Evolutionary conservation across 2,797 vertebrate genomes (phyloP).

Genomic region (Peromyscus eremicus): DNA sequence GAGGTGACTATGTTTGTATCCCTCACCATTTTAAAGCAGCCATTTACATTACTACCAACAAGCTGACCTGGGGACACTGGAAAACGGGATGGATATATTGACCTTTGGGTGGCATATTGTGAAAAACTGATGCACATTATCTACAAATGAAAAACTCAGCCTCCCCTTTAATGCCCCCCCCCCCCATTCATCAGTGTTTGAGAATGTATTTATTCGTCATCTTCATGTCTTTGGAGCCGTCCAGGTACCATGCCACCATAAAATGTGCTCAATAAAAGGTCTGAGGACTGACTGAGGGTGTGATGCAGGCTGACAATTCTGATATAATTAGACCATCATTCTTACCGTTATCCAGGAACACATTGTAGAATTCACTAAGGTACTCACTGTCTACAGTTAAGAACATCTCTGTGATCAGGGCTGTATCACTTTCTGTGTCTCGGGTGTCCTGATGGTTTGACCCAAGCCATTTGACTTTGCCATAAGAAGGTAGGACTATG

Average conservation of each 20-base stretch:
- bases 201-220: not conserved
- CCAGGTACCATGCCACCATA: not conserved
- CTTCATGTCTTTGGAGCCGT: not conserved
- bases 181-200: not conserved
- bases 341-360: not conserved
- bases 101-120: slow-evolving; percentile 23
- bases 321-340: not conserved
- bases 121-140: slow-evolving; percentile 28
- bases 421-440: not conserved
- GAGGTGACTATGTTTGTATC: not conserved
- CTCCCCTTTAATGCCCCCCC: not conserved
- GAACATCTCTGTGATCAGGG: not conserved
- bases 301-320: not conserved
- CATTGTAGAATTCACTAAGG: not conserved
- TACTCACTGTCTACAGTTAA: not conserved
- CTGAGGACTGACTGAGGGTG: not conserved
- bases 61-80: slow-evolving; percentile 13
- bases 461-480: slow-evolving; percentile 49
- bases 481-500: slow-evolving; percentile 65
- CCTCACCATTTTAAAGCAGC: not conserved
- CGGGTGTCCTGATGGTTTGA: not conserved
- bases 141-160: slow-evolving; percentile 33
- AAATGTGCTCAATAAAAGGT: not conserved
- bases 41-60: slow-evolving; percentile 7
- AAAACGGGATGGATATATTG: slow-evolving; percentile 46